A percentile compares a stretch with the other conserved stretches of the same genome.
These are phyloP conservation scores for Botia kubotai DNA, from an alignment of 2,797 vertebrate genomes.

Conservation along the genomic window DNA sequence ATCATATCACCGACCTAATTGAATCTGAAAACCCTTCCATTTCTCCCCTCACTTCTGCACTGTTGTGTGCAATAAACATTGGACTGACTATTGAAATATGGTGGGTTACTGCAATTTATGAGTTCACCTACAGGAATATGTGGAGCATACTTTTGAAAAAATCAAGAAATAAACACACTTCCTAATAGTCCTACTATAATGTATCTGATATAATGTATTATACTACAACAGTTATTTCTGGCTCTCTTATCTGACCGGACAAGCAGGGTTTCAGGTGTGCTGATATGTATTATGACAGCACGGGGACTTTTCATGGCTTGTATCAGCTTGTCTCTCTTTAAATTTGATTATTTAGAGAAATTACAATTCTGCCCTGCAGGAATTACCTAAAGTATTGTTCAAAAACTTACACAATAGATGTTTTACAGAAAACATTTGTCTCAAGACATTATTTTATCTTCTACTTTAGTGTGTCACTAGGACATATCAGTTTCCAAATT, in stretches of 20 bases:
- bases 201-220: neutral
- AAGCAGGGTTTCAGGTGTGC: neutral
- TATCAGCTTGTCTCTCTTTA: neutral
- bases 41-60: slow-evolving; percentile 20
- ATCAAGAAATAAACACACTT: neutral
- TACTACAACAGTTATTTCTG: neutral
- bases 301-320: neutral
- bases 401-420: neutral
- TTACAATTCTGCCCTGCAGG: neutral
- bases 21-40: slow-evolving; percentile 43
- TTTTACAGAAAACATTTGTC: slow-evolving; percentile 5
- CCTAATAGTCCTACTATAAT: neutral
- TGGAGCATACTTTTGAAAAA: neutral
- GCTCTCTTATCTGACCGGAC: neutral
- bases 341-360: neutral
- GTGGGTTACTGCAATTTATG: neutral
- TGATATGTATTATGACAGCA: neutral
- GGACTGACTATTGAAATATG: slow-evolving; percentile 15
- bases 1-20: slow-evolving; percentile 53
- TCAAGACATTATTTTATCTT: neutral
- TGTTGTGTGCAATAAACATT: slow-evolving; percentile 21
- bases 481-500: neutral
- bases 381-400: neutral
- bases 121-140: neutral
- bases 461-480: neutral